Conservation (phyloP, 2,888 invertebrate genomes). For the Tineola bisselliella region DNA sequence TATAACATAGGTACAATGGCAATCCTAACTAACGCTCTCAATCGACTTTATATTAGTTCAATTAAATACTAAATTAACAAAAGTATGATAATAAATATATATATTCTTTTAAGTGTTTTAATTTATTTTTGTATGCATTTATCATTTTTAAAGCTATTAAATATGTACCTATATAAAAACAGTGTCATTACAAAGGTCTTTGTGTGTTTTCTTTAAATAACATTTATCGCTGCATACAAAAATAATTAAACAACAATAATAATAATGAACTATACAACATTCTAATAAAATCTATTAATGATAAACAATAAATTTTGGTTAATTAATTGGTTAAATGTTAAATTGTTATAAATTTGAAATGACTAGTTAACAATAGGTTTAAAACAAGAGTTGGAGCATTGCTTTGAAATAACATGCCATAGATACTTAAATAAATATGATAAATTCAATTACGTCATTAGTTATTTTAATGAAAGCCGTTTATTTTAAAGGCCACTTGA, state of each 20-base stretch:
- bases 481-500: slow-evolving; percentile 16
- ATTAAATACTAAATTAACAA: slow-evolving; percentile 12
- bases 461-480: slow-evolving; percentile 16
- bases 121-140: neutral
- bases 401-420: neutral
- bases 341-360: slow-evolving; percentile 21
- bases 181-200: too few relatives aligned
- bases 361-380: slow-evolving; percentile 26
- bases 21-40: too few relatives aligned
- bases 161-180: too few relatives aligned
- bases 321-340: slow-evolving; percentile 18
- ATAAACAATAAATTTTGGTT: slow-evolving; percentile 62
- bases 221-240: neutral
- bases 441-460: too few relatives aligned
- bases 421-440: neutral
- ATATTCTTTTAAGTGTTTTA: neutral
- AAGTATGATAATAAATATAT: neutral
- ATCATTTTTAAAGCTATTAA: neutral
- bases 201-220: neutral
- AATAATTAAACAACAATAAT: slow-evolving; percentile 22
- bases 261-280: neutral
- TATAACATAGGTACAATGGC: too few relatives aligned
- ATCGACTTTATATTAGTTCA: slow-evolving; percentile 10
- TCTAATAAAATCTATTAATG: slow-evolving; percentile 58
- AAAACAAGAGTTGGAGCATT: neutral